phyloP scores from a whole-genome alignment of 2,888 invertebrate species.

The Lasioglossum morio region DNA sequence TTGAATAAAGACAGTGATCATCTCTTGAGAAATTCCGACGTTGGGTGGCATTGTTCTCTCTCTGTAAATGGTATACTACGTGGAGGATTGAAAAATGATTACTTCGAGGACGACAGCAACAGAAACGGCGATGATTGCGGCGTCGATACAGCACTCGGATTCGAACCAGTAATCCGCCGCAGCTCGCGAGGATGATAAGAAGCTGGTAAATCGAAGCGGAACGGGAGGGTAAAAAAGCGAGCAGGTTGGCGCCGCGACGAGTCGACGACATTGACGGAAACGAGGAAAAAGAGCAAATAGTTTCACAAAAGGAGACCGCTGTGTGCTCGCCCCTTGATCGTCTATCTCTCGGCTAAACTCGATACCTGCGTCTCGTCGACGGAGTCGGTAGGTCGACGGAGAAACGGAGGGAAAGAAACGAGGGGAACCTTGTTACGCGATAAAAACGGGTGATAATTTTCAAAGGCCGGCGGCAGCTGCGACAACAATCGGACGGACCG shows the following conservation, averaged over 20 bases:
- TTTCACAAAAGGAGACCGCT: constrained; percentile 8
- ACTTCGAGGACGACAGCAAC: not conserved
- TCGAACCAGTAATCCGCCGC: not conserved
- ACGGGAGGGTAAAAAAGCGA: not conserved
- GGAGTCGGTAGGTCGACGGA: not conserved
- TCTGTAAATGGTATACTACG: not conserved
- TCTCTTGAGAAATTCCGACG: not conserved
- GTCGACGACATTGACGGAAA: constrained; percentile 28
- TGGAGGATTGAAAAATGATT: not conserved
- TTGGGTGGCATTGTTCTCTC: not conserved
- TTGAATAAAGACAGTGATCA: not conserved
- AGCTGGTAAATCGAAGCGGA: constrained; percentile 30
- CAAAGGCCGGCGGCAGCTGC: not conserved
- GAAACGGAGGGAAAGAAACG: not conserved
- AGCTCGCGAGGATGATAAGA: not conserved
- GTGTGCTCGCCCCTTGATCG: constrained; percentile 13
- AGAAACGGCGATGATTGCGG: not conserved
- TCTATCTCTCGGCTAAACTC: constrained; percentile 29
- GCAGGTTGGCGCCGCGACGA: constrained; percentile 17
- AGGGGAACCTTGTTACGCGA: not conserved
- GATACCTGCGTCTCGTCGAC: constrained; percentile 8
- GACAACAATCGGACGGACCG: not conserved
- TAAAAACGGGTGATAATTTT: constrained; percentile 20
- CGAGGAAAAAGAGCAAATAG: constrained; percentile 33
- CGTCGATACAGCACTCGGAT: not conserved